phyloP scores from a whole-genome alignment of 2,888 invertebrate species.

The Drosophila histrio region DNA sequence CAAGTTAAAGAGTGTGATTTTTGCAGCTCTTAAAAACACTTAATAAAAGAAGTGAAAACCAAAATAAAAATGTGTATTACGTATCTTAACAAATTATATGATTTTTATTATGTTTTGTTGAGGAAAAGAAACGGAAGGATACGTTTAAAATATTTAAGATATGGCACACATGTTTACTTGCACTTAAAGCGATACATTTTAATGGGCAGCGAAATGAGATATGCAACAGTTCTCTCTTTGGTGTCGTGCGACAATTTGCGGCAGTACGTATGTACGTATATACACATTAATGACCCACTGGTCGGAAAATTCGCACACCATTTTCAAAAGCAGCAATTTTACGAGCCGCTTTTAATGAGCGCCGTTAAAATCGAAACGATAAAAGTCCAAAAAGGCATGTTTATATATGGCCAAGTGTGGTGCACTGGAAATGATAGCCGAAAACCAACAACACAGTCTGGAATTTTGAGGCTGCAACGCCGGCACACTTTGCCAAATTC shows the following conservation, averaged over 20 bases:
- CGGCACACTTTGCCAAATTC: constrained; percentile 21
- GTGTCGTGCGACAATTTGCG: constrained; percentile 18
- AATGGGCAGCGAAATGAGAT: constrained; percentile 17
- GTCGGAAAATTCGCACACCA: constrained; percentile 41
- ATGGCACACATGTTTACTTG: background rate
- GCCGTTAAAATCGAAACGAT: constrained; percentile 48
- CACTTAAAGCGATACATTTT: constrained; percentile 11
- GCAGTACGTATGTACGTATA: background rate
- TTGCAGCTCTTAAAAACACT: background rate
- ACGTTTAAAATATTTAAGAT: background rate
- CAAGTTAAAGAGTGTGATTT: constrained; percentile 30
- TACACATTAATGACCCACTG: constrained; percentile 40
- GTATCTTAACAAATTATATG: background rate
- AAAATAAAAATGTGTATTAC: background rate
- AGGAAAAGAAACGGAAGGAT: background rate
- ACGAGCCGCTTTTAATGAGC: constrained; percentile 50
- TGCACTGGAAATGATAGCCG: constrained; percentile 27
- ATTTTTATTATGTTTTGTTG: background rate
- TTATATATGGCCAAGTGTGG: constrained; percentile 22
- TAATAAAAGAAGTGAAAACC: background rate
- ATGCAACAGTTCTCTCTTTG: constrained; percentile 13
- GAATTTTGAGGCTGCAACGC: constrained; percentile 26
- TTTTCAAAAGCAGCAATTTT: constrained; percentile 32
- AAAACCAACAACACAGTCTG: constrained; percentile 10
- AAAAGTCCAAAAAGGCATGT: constrained; percentile 29